phyloP scores from a whole-genome alignment of 2,888 invertebrate species.

The Xanthia togata region DNA sequence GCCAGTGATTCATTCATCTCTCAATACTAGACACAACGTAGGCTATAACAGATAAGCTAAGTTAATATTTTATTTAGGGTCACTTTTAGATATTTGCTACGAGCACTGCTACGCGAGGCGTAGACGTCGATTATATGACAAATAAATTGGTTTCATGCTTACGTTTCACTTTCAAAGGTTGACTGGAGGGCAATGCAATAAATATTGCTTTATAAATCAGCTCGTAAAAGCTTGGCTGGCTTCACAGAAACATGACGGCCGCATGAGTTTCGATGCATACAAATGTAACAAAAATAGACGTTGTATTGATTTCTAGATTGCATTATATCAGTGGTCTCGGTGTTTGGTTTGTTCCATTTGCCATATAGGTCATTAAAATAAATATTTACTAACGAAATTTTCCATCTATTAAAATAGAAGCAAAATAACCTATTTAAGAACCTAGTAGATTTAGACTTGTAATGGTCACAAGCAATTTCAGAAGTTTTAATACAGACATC shows the following conservation, averaged over 20 bases:
- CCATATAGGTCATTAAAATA: background rate
- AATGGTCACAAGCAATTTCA: background rate
- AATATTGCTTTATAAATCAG: slow-evolving; percentile 37
- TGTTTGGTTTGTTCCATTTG: background rate
- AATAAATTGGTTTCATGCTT: slow-evolving; percentile 1
- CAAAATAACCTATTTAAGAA: background rate
- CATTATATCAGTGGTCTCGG: slow-evolving; percentile 12
- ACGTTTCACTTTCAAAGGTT: slow-evolving; percentile 14
- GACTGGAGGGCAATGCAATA: slow-evolving; percentile 23
- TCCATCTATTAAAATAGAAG: background rate
- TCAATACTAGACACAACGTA: background rate
- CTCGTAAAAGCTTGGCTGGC: slow-evolving; percentile 6
- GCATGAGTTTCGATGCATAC: slow-evolving; percentile 36
- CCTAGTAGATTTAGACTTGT: background rate
- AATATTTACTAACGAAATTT: background rate
- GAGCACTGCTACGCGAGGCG: slow-evolving; percentile 37
- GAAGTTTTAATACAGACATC: background rate
- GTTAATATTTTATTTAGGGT: background rate
- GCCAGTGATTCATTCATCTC: background rate
- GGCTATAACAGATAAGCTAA: background rate
- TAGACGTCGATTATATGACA: background rate
- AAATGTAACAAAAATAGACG: slow-evolving; percentile 42
- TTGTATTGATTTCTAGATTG: slow-evolving; percentile 42
- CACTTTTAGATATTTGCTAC: slow-evolving; percentile 23
- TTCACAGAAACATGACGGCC: slow-evolving; percentile 35